Percentiles rank a stretch among this genome's conserved stretches.
Evolutionary conservation across 1,140 invertebrate genomes (phyloP).

Genomic region (Acromyrmex heyeri): DNA sequence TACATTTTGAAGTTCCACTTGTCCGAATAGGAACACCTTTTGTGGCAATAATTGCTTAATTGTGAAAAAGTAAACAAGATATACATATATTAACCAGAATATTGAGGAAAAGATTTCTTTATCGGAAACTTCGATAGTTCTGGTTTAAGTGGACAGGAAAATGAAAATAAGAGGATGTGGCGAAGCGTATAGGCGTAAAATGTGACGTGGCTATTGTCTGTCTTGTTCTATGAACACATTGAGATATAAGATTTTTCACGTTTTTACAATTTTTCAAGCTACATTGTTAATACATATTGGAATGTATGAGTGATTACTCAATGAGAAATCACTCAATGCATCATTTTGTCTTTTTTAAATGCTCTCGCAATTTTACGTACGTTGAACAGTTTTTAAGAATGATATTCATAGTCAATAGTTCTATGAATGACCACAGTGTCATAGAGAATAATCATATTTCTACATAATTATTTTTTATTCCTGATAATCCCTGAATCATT

Average conservation of each 20-base stretch:
- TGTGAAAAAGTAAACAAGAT: background rate
- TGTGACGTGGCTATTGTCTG: conserved; percentile 14
- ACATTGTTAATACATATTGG: background rate
- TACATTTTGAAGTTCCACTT: background rate
- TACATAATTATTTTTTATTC: conserved; percentile 23
- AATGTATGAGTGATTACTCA: background rate
- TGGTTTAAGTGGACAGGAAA: conserved; percentile 13
- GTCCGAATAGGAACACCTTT: background rate
- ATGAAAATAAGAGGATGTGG: conserved; percentile 39
- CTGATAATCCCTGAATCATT: conserved; percentile 25
- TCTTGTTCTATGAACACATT: background rate
- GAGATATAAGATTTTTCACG: conserved; percentile 36
- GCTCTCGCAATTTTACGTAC: background rate
- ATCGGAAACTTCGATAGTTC: background rate
- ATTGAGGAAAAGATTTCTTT: conserved; percentile 14
- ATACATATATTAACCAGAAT: background rate
- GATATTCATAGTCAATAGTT: conserved; percentile 19
- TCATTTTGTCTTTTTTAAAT: conserved; percentile 34
- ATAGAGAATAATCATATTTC: conserved; percentile 13
- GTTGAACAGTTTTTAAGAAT: background rate
- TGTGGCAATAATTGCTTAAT: conserved; percentile 4
- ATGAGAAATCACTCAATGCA: background rate
- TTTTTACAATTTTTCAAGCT: conserved; percentile 33
- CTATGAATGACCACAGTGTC: conserved; percentile 33
- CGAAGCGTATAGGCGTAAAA: background rate